Base-by-base conservation (phyloP, 2,113 vertebrate species). In the Anguilla japonica region DNA sequence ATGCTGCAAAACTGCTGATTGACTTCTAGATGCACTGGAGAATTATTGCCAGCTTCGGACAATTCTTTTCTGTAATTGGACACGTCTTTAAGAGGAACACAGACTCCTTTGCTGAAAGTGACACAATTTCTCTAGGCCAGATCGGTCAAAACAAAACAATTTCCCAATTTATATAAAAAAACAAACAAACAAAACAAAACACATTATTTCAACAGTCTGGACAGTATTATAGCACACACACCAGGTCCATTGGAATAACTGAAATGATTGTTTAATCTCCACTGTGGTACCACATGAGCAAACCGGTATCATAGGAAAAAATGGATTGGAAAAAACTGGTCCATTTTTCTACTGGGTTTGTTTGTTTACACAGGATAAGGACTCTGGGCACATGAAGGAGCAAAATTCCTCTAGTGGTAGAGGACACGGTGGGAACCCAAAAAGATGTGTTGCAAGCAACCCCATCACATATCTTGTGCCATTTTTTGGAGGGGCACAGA, bases 261-360 rank as follows among this genome's bases (percentile, higher is more conserved):
- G 85, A 93, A 93, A 93, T 92, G 94, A 91, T 56, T 89, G 91
- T 88, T 90, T 90, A 84, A 67, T 87, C 90, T 90, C 88, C 50
- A 92, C 88, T 90, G 88, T 85, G 87, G 89, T 87, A 80, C 67
- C 87, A 87, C 85, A 90, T 85, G 60, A 91, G 87, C 89, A 90
- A 89, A 89, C 75, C 89, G 91, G 89, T 90, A 91, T 91, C 89
- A 90, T 89, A 89, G 79, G 39, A 79, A 86, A 84, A 83, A 79
- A 89, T 88, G 39, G 87, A 87, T 83, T 53, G 86, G 82, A 80
- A 83, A 89, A 43, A 79, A 78, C 85, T 84, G 86, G 91, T 89
- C 90, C 89, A 88, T 88, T 90, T 83, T 82, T 89, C 81, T 71
- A 85, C 50, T 87, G 60, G 87, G 88, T 87, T 88, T 84, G 89